A percentile compares a stretch with the other conserved stretches of the same genome.
Evolutionary conservation across 2,888 invertebrate species (phyloP).

Genomic region (Sericinus montela): DNA sequence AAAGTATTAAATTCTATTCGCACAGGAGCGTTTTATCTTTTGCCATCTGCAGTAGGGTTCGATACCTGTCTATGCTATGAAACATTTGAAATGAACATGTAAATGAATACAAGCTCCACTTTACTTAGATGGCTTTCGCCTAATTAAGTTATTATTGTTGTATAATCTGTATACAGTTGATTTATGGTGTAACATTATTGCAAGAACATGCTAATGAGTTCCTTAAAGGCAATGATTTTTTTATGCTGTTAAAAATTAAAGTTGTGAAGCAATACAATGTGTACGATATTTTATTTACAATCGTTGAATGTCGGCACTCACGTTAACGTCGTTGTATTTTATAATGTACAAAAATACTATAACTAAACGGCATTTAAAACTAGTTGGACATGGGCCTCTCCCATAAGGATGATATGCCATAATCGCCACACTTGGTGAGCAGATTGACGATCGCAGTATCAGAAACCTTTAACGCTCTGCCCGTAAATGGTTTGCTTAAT

Average conservation of each 20-base stretch:
- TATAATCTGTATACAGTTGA: not conserved
- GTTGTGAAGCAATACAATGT: not conserved
- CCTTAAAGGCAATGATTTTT: not conserved
- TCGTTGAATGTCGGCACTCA: not conserved
- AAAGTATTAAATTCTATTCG: too few relatives aligned
- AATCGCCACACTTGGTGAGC: too few relatives aligned
- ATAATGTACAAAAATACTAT: not conserved
- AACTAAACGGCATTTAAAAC: too few relatives aligned
- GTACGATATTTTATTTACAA: not conserved
- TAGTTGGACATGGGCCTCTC: too few relatives aligned
- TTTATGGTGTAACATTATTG: not conserved
- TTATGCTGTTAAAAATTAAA: slow-evolving; percentile 1
- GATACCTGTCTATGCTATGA: too few relatives aligned
- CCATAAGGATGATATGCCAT: too few relatives aligned
- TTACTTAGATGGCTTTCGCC: not conserved
- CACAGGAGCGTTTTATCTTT: too few relatives aligned
- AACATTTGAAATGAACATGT: not conserved
- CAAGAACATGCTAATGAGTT: not conserved
- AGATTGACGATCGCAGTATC: too few relatives aligned
- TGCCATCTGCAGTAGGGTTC: too few relatives aligned
- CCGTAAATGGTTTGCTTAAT: too few relatives aligned
- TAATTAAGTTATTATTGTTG: not conserved
- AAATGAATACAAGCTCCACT: not conserved
- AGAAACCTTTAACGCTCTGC: too few relatives aligned
- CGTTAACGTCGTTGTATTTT: not conserved